phyloP scores from a whole-genome alignment of 1,140 invertebrate species.

The Pachyrhynchus sulphureomaculatus region DNA sequence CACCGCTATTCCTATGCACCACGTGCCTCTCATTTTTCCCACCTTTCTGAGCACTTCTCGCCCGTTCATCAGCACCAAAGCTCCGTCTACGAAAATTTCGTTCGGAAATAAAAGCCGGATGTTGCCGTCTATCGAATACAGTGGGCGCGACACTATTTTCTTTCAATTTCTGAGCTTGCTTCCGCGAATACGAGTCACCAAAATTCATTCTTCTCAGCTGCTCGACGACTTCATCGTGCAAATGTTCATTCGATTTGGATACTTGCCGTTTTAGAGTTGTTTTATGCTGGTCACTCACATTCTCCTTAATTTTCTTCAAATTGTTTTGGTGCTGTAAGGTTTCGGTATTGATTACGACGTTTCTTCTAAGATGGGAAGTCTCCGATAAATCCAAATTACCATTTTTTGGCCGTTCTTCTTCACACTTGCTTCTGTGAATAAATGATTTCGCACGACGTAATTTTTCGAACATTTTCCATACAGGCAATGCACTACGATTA shows the following conservation, averaged over 20 bases:
- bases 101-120: background rate
- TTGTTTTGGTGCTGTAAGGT: conserved; percentile 13
- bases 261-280: conserved; percentile 1
- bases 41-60: background rate
- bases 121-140: background rate
- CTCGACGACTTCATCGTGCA: conserved; percentile 14
- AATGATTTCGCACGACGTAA: conserved; percentile 38
- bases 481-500: background rate
- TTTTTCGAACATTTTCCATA: conserved; percentile 46
- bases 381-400: conserved; percentile 20
- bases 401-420: background rate
- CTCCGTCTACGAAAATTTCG: conserved; percentile 7
- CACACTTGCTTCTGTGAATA: conserved; percentile 10
- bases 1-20: background rate
- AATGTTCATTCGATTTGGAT: conserved; percentile 12
- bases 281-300: background rate
- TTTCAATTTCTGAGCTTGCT: background rate
- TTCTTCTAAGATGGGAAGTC: conserved; percentile 21
- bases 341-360: conserved; percentile 16
- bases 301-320: background rate
- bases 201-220: conserved; percentile 18
- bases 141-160: background rate
- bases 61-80: background rate
- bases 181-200: conserved; percentile 18
- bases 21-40: background rate